Evolutionary conservation across 2,888 invertebrate species (phyloP).

Genomic region (Oegoconia quadripuncta): DNA sequence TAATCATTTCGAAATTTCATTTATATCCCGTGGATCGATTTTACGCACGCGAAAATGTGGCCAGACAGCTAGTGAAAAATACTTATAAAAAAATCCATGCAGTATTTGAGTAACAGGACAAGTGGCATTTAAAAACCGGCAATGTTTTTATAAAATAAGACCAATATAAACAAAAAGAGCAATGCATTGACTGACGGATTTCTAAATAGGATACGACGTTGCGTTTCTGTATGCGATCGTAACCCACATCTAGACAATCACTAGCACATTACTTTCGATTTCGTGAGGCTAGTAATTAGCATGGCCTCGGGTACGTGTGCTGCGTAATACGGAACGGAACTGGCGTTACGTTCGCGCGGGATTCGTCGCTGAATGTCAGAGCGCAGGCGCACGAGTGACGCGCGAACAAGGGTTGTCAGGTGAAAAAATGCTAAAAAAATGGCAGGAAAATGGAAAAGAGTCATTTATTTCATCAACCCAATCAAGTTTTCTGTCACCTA

Average conservation of each 20-base stretch:
- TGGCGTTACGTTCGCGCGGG: conserved; percentile 33
- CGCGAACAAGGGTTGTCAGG: no score
- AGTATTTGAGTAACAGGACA: conserved; percentile 18
- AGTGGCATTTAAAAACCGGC: conserved; percentile 28
- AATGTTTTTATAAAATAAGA: not conserved
- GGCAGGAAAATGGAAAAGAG: no score
- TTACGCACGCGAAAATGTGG: no score
- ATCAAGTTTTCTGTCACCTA: no score
- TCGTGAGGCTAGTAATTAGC: conserved; percentile 73
- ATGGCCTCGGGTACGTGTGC: conserved; percentile 67
- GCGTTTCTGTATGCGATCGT: conserved; percentile 49
- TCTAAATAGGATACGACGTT: conserved; percentile 37
- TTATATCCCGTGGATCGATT: no score
- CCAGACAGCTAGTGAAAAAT: conserved; percentile 7
- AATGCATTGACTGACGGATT: conserved; percentile 22
- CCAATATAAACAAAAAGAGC: conserved; percentile 16
- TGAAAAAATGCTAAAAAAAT: no score
- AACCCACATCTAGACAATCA: conserved; percentile 53
- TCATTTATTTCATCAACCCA: no score
- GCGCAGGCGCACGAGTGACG: no score
- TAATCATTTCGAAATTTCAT: no score
- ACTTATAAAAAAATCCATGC: conserved; percentile 8
- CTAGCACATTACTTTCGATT: conserved; percentile 64
- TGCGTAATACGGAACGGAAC: conserved; percentile 69
- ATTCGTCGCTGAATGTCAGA: conserved; percentile 31